Percentiles rank a stretch among this genome's conserved stretches.
Conservation (phyloP, 1,140 invertebrate species). For the Drosophila nebulosa region DNA sequence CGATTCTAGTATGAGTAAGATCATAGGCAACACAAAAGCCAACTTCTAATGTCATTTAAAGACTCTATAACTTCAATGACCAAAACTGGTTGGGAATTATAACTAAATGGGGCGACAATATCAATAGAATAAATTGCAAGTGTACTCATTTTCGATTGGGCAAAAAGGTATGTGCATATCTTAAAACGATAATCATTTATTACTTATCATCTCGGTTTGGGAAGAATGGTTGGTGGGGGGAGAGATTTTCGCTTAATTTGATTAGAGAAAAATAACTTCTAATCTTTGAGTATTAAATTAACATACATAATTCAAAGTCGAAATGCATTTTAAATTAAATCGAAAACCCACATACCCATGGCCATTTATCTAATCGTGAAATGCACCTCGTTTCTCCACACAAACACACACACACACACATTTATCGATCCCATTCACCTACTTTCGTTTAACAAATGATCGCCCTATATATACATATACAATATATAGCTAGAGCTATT, state of each 20-base stretch:
- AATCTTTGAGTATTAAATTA: neutral
- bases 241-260: neutral
- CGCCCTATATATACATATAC: constrained; percentile 4
- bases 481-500: constrained; percentile 16
- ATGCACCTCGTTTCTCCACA: constrained; percentile 4
- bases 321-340: constrained; percentile 1
- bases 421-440: neutral
- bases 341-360: neutral
- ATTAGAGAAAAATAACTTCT: neutral
- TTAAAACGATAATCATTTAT: neutral
- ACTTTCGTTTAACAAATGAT: neutral
- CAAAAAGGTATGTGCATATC: too few species aligned
- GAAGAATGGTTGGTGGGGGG: neutral
- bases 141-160: too few species aligned
- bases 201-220: neutral
- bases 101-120: too few species aligned
- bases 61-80: too few species aligned
- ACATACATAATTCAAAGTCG: neutral
- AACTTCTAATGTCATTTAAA: too few species aligned
- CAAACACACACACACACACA: neutral
- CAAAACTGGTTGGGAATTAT: too few species aligned
- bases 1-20: too few species aligned
- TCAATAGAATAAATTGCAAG: too few species aligned
- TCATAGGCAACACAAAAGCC: too few species aligned
- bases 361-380: constrained; percentile 3